Evolutionary conservation across 2,797 vertebrate genomes (phyloP).

Genomic region (Protosalanx chinensis): DNA sequence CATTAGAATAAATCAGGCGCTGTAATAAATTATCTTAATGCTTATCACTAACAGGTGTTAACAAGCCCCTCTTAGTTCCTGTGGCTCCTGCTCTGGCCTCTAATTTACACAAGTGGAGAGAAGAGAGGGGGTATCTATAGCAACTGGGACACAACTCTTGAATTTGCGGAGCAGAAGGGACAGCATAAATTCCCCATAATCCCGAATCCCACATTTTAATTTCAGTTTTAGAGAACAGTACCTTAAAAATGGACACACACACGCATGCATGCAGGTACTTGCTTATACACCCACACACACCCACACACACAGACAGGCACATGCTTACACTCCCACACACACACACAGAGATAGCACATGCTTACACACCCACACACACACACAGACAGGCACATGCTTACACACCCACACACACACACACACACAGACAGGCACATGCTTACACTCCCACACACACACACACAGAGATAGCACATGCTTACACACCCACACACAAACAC

Average conservation of each 20-base stretch:
- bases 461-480: no score
- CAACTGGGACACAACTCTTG: conserved; percentile 12
- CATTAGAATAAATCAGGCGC: conserved; percentile 64
- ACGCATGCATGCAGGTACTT: conserved; percentile 10
- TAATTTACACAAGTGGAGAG: conserved; percentile 38
- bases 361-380: conserved; percentile 17
- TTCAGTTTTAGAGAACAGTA: background rate
- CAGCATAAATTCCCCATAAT: no score
- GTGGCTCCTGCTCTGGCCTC: conserved; percentile 40
- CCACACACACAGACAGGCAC: conserved; percentile 13
- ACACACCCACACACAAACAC: no score
- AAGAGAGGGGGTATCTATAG: conserved; percentile 12
- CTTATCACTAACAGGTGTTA: conserved; percentile 52
- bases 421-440: conserved; percentile 13
- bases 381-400: conserved; percentile 12
- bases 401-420: conserved; percentile 20
- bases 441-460: background rate
- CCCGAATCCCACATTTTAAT: background rate
- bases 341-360: no score
- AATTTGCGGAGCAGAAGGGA: background rate
- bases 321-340: background rate
- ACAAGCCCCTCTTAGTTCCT: conserved; percentile 47
- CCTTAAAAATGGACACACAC: background rate
- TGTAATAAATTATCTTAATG: conserved; percentile 54
- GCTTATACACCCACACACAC: conserved; percentile 21